Evolutionary conservation across 2,113 vertebrate genomes (phyloP), one percentile per base, ranked within the genome.

Genomic region (Poeciliopsis turrubarensis): DNA sequence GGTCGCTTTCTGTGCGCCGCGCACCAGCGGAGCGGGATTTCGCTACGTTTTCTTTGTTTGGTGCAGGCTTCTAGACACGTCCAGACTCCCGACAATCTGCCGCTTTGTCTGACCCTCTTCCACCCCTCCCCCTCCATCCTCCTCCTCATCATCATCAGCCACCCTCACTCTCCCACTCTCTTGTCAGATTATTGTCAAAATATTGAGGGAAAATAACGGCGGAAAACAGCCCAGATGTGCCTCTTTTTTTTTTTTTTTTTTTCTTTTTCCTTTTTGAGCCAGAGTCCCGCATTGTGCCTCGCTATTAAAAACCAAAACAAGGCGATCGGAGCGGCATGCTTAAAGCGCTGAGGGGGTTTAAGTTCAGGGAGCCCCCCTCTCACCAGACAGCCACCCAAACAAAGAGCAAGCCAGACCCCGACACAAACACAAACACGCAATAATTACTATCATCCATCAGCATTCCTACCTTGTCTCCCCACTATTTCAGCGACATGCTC

Each of bases 401-500:
- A 93, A 94, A 93, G 89, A 86, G 80, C 54, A 14, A 31, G 34
- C 37, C 80, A 26, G 73, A 61, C 83, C 63, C 70, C 81, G 68
- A n/a, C 25, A 9, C 12, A 32, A 70, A 31, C 75, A 67, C 11
- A 77, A 77, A 84, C 75, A 82, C 57, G 19, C 10, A 65, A 3
- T 13, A 37, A 22, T 25, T 34, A 32, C 32, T 19, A 62, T 7
- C 39, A 9, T 30, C 22, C 11, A 27, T 0, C 17, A 27, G 2
- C 65, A 10, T 34, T 47, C 91, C 89, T 89, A 96, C 96, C 96
- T 95, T 96, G 96, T 74, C 96, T 90, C 9, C 96, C 96, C 39
- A 96, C 96, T 29, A 96, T 96, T 73, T 96, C 96, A 0, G 96
- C 96, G 69, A 97, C 96, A 86, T 97, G 96, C 26, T 97, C 96